These are phyloP conservation scores for Orestias chungarensis DNA, from an alignment of 2,797 vertebrate species.

Conservation along the genomic window DNA sequence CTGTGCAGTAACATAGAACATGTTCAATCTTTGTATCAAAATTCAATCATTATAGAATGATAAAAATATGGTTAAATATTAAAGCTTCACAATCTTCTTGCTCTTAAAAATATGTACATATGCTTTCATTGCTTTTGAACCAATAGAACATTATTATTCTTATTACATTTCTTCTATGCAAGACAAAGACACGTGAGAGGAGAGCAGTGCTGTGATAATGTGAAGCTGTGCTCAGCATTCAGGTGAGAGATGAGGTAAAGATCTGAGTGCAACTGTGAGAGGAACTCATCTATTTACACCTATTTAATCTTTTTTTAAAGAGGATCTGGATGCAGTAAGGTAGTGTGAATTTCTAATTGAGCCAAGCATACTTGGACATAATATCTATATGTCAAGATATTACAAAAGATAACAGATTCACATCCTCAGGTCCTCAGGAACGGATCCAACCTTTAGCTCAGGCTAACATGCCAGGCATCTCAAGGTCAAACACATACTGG, in stretches of 20 bases:
- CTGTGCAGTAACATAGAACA: not conserved
- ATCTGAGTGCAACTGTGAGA: not conserved
- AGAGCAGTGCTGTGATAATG: too few relatives aligned
- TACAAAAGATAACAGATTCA: not conserved
- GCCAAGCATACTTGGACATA: not conserved
- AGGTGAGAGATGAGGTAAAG: not conserved
- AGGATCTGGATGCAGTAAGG: not conserved
- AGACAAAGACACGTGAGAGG: not conserved
- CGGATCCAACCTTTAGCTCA: not conserved
- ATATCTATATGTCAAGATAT: too few relatives aligned
- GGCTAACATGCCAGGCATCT: slow-evolving; percentile 5
- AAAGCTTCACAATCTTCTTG: not conserved
- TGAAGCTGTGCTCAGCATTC: not conserved
- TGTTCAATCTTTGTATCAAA: not conserved
- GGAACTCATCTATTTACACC: not conserved
- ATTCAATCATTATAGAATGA: too few relatives aligned
- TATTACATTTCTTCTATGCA: not conserved
- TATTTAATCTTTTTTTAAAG: not conserved
- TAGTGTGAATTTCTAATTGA: not conserved
- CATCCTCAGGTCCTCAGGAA: not conserved
- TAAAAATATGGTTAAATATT: not conserved
- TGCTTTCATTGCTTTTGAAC: not conserved
- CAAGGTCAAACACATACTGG: slow-evolving; percentile 24
- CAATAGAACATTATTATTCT: not conserved
- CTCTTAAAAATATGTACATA: not conserved